phyloP scores from a whole-genome alignment of 2,888 invertebrate species.

The Melinopterus prodromus region DNA sequence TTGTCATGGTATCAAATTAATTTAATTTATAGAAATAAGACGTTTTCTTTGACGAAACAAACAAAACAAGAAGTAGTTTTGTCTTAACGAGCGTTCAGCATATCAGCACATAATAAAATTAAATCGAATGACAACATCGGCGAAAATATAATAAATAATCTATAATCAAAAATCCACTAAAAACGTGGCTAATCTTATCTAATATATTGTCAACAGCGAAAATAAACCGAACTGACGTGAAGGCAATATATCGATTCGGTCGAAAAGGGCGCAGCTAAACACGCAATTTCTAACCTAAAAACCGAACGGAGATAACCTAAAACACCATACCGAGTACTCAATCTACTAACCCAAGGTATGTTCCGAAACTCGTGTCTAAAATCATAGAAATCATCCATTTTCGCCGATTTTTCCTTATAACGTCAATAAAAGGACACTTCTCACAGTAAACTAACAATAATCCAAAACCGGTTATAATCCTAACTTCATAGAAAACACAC shows the following conservation, averaged over 20 bases:
- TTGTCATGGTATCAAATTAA: no score
- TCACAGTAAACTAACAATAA: slow-evolving; percentile 8
- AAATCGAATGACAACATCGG: not conserved
- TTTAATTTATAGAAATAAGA: no score
- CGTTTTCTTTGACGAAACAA: no score
- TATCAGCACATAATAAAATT: not conserved
- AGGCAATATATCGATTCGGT: slow-evolving; percentile 12
- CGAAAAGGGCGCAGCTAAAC: slow-evolving; percentile 11
- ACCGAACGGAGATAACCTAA: slow-evolving; percentile 4
- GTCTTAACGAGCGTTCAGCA: not conserved
- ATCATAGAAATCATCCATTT: slow-evolving; percentile 53
- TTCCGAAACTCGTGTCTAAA: slow-evolving; percentile 55
- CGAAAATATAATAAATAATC: not conserved
- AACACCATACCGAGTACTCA: not conserved
- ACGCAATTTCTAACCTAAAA: slow-evolving; percentile 9
- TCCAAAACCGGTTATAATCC: not conserved
- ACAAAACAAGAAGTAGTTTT: not conserved
- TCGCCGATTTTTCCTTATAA: not conserved
- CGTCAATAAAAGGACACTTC: not conserved
- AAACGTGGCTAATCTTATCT: slow-evolving; percentile 15
- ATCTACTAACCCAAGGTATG: slow-evolving; percentile 54
- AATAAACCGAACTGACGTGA: not conserved
- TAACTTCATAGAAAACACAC: not conserved
- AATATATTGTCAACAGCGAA: not conserved
- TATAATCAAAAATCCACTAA: slow-evolving; percentile 7